A percentile compares a stretch with the other conserved stretches of the same genome.
Conservation (phyloP, 2,888 invertebrate genomes). For the Eupithecia abbreviata region DNA sequence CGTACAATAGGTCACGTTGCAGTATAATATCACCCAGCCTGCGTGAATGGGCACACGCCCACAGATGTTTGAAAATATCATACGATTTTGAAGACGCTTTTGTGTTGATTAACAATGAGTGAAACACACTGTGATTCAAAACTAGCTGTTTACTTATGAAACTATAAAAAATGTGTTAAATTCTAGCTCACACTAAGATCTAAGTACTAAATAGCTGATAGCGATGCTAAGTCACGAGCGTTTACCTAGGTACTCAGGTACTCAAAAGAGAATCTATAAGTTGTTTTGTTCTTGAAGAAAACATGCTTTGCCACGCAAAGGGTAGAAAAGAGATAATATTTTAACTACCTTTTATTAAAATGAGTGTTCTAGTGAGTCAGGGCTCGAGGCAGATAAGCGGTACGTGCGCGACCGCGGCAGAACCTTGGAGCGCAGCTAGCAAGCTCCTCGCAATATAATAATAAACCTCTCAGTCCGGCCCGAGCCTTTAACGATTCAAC, state of each 20-base stretch:
- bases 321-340: background rate
- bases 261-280: background rate
- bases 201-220: background rate
- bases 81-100: constrained; percentile 25
- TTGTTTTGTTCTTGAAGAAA: background rate
- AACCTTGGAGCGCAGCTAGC: constrained; percentile 76
- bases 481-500: constrained; percentile 76
- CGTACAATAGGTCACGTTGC: constrained; percentile 26
- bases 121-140: background rate
- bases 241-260: background rate
- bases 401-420: constrained; percentile 70
- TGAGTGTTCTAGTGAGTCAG: constrained; percentile 19
- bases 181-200: background rate
- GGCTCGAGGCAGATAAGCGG: constrained; percentile 67
- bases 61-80: constrained; percentile 39
- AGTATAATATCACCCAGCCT: background rate
- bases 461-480: constrained; percentile 78
- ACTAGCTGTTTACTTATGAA: background rate
- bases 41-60: constrained; percentile 39
- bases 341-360: background rate
- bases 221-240: background rate
- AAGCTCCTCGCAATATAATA: constrained; percentile 78
- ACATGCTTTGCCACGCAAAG: background rate
- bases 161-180: background rate
- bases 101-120: constrained; percentile 38